phyloP scores from a whole-genome alignment of 2,888 invertebrate species.

The Eutolmus rufibarbis region DNA sequence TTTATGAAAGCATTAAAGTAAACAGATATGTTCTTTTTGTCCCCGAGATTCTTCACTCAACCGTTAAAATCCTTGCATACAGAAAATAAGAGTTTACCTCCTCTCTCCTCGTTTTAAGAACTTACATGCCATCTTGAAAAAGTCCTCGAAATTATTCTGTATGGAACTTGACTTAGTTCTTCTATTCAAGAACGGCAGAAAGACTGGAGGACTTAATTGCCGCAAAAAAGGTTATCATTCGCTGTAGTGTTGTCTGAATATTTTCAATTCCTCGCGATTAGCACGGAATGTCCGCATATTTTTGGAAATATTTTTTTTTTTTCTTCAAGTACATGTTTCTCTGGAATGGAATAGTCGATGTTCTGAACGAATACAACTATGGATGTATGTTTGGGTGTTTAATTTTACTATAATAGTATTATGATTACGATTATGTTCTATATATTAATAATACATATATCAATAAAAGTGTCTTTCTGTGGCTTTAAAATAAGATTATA shows the following conservation, averaged over 20 bases:
- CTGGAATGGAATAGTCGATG: background rate
- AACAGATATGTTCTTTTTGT: conserved; percentile 1
- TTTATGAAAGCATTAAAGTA: background rate
- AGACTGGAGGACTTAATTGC: conserved; percentile 28
- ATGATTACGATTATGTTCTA: no score
- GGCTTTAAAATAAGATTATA: no score
- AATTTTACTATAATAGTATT: no score
- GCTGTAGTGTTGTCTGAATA: background rate
- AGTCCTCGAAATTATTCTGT: conserved; percentile 21
- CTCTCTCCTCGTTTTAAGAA: background rate
- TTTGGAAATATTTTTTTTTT: background rate
- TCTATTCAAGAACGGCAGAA: conserved; percentile 7
- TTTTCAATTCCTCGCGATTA: background rate
- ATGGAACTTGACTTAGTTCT: conserved; percentile 29
- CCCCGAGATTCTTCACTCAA: background rate
- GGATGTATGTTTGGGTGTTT: no score
- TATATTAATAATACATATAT: no score
- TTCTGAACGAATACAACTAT: no score
- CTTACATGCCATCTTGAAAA: conserved; percentile 17
- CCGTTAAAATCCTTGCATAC: background rate
- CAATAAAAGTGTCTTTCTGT: no score
- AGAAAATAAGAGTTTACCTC: conserved; percentile 16
- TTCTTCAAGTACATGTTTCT: background rate
- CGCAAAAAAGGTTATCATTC: conserved; percentile 35
- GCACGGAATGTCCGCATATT: background rate